A percentile compares a stretch with the other conserved stretches of the same genome.
phyloP scores from a whole-genome alignment of 2,888 invertebrate species.

The Limenitis camilla region DNA sequence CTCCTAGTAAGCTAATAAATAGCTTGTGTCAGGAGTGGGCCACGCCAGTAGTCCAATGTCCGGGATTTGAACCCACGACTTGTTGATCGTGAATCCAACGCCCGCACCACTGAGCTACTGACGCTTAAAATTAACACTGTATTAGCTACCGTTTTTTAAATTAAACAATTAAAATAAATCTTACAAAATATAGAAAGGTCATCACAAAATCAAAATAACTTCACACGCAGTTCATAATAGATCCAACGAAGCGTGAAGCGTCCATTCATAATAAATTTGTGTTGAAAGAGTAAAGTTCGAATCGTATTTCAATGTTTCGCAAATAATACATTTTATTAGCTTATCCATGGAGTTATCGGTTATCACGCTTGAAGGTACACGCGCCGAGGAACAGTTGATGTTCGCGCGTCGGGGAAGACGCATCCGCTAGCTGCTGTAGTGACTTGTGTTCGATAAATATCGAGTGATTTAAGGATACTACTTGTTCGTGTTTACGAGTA shows the following conservation, averaged over 20 bases:
- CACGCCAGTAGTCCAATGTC: too few species aligned
- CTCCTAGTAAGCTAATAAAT: too few species aligned
- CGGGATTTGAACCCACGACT: too few species aligned
- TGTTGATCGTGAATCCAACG: too few species aligned
- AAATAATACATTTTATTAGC: conserved; percentile 43
- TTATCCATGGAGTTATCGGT: conserved; percentile 59
- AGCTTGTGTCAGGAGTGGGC: too few species aligned
- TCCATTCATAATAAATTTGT: conserved; percentile 27
- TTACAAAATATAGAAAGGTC: conserved; percentile 6
- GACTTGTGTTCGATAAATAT: conserved; percentile 45
- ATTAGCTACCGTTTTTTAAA: too few species aligned
- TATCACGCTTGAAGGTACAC: conserved; percentile 51
- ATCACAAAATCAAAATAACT: conserved; percentile 14
- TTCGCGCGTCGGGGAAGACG: conserved; percentile 67
- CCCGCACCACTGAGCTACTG: too few species aligned
- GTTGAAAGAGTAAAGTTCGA: conserved; percentile 18
- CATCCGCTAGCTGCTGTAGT: conserved; percentile 53
- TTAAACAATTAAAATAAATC: too few species aligned
- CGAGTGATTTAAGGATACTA: conserved; percentile 44
- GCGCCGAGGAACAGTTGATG: conserved; percentile 65
- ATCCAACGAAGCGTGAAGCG: conserved; percentile 20
- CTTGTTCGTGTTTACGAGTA: conserved; percentile 31
- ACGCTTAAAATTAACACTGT: too few species aligned
- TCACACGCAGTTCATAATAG: conserved; percentile 22
- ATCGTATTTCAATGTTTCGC: conserved; percentile 35